These are phyloP conservation scores for Pontoporia blainvillei DNA, from an alignment of 2,113 vertebrate genomes.

Conservation along the genomic window DNA sequence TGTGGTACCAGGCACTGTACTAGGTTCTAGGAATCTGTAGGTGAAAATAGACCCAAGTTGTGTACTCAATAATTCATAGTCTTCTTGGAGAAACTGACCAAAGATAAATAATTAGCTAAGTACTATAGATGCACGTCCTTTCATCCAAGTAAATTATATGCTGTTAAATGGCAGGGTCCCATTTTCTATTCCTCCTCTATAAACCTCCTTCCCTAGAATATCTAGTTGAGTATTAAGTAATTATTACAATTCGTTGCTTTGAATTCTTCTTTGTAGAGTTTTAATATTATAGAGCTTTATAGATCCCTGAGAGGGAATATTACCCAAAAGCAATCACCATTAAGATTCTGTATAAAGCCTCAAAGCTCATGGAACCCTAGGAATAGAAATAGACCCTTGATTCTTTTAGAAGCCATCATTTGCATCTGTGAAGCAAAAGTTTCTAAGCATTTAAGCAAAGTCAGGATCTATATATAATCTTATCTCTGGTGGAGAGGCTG, in stretches of 20 bases:
- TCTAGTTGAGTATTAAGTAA: neutral
- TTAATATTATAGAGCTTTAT: constrained; percentile 1
- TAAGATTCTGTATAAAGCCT: constrained; percentile 8
- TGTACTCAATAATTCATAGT: neutral
- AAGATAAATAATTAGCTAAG: neutral
- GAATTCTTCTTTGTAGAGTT: constrained; percentile 14
- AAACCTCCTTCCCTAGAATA: neutral
- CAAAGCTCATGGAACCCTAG: neutral
- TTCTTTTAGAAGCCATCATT: constrained; percentile 34
- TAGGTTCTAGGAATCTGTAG: neutral
- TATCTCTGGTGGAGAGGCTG: neutral
- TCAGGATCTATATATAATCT: neutral
- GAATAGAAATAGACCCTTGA: constrained; percentile 21
- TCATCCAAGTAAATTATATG: neutral
- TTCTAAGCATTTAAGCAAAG: neutral
- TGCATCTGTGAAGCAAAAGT: constrained; percentile 15
- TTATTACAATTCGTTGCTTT: constrained; percentile 5
- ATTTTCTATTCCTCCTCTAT: constrained; percentile 18
- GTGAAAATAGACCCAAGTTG: neutral
- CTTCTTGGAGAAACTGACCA: neutral
- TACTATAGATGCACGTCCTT: neutral
- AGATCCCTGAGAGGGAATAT: neutral
- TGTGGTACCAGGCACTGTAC: neutral
- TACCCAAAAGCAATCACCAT: neutral
- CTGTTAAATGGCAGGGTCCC: neutral